Conservation (phyloP, 2,113 vertebrate genomes). For the Orthonyx spaldingii region DNA sequence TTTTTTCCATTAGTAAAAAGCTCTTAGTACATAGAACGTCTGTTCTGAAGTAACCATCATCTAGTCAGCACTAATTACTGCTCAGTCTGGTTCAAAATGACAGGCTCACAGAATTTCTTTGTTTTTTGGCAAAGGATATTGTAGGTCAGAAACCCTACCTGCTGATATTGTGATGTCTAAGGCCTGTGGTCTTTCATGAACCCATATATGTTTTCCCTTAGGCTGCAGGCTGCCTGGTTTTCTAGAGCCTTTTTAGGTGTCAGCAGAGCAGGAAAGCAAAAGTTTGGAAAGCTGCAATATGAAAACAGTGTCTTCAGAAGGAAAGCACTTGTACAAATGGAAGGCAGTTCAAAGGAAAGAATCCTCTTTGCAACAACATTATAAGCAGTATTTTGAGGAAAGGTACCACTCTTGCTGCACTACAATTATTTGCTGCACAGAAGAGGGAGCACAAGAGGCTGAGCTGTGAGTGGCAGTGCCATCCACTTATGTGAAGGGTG, state of each 20-base stretch:
- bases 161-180: background rate
- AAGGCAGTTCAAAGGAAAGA: background rate
- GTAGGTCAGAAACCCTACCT: background rate
- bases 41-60: background rate
- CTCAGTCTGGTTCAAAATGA: background rate
- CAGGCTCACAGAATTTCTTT: background rate
- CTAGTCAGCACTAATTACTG: background rate
- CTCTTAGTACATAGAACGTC: background rate
- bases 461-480: background rate
- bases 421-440: background rate
- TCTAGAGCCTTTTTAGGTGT: background rate
- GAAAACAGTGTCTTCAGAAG: background rate
- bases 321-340: background rate
- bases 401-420: background rate
- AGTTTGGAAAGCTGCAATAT: background rate
- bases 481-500: background rate
- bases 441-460: background rate
- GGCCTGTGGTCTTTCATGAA: background rate
- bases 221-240: background rate
- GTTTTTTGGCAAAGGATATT: background rate
- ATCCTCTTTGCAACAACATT: background rate
- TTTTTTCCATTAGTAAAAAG: background rate
- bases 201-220: accelerated
- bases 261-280: background rate
- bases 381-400: background rate